These are phyloP conservation scores for Myrmecophaga tridactyla DNA, from an alignment of 2,113 vertebrate species.

Conservation along the genomic window DNA sequence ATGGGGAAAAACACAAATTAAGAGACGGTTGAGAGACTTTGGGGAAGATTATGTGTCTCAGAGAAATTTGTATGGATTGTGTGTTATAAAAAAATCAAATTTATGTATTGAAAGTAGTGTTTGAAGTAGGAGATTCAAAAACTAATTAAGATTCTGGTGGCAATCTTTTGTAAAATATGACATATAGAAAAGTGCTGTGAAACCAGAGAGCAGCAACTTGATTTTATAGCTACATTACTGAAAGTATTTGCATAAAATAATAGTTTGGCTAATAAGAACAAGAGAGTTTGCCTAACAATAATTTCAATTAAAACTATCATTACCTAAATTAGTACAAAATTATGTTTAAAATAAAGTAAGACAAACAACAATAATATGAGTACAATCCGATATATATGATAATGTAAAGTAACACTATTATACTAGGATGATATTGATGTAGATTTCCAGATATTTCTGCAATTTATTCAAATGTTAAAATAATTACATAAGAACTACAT, in stretches of 20 bases:
- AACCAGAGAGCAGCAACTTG: too few species aligned
- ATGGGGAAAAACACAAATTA: background rate
- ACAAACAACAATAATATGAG: background rate
- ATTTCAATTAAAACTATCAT: background rate
- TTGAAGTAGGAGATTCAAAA: background rate
- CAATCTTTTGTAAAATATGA: background rate
- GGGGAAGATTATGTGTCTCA: background rate
- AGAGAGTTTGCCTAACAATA: background rate
- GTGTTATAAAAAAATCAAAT: background rate
- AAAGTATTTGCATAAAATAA: background rate
- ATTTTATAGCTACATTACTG: too few species aligned
- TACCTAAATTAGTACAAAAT: background rate
- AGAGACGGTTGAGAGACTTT: background rate
- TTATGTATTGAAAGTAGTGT: background rate
- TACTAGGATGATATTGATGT: background rate
- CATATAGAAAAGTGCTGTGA: background rate
- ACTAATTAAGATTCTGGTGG: background rate
- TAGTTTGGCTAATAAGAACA: background rate
- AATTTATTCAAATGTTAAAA: background rate
- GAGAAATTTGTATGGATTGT: background rate
- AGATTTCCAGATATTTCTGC: background rate
- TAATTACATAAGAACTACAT: background rate
- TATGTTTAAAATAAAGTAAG: background rate
- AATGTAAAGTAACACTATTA: background rate
- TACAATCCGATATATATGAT: background rate